Conservation (phyloP, 2,113 vertebrate species). For the Labeo catla region DNA sequence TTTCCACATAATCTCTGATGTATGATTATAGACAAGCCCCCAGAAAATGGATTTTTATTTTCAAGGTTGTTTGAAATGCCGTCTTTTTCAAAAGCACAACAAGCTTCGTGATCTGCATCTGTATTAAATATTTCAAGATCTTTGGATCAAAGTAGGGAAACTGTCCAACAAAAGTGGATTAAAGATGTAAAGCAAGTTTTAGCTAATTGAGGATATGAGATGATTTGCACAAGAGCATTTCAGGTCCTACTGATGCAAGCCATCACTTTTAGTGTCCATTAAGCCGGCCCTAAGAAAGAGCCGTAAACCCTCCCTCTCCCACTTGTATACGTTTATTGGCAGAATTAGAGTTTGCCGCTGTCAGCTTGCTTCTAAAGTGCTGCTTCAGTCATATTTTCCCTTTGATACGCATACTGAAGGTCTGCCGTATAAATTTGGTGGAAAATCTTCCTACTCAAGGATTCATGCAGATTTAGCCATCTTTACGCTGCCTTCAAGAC, state of each 20-base stretch:
- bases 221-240: conserved; percentile 47
- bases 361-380: conserved; percentile 46
- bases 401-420: neutral
- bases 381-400: conserved; percentile 44
- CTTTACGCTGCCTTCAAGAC: neutral
- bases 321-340: conserved; percentile 37
- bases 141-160: conserved; percentile 9
- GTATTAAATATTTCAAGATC: neutral
- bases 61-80: neutral
- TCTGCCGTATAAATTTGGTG: conserved; percentile 13
- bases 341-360: conserved; percentile 45
- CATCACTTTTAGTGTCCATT: conserved; percentile 58
- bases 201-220: conserved; percentile 41
- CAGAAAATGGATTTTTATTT: neutral
- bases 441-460: conserved; percentile 13
- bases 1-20: conserved; percentile 1
- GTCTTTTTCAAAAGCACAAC: neutral
- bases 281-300: conserved; percentile 30
- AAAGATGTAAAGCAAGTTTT: conserved; percentile 40
- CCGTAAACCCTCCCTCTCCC: conserved; percentile 43
- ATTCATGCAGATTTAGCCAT: conserved; percentile 10
- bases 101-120: neutral
- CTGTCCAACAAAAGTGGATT: conserved; percentile 15
- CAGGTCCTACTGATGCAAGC: conserved; percentile 45
- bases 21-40: neutral